Base-by-base conservation (phyloP, 2,113 vertebrate genomes). In the Sphyrna mokarran region DNA sequence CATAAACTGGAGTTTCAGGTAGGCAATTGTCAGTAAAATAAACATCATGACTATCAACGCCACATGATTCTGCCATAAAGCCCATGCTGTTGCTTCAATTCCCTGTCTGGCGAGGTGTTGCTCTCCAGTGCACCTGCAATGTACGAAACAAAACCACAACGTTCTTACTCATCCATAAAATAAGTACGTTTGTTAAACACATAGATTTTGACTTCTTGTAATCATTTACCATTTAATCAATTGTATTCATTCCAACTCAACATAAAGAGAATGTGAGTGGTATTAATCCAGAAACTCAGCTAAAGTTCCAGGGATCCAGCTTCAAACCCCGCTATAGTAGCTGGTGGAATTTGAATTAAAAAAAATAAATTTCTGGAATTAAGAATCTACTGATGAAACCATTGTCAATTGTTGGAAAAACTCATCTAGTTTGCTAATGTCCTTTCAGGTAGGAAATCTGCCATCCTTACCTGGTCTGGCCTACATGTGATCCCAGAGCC, bases 61-160 rank as follows among this genome's bases (percentile, higher is more conserved):
- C 23, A 95, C 3, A 23, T 95, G 68, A 72, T 95, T 95, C 40
- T 95, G 22, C 94, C 94, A 95, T 37, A 95, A 72, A 23, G 40
- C 40, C 94, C 94, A 95, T 48, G 4, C 37, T 18, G 37, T 29
- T 95, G 4, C 22, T 48, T 72, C 69, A 95, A 95, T 72, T 33
- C 94, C 94, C 72, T 95, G 94, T 16, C 3, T 70, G 18, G 18
- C 3, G 72, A 95, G 94, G 43, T 33, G 76, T 54, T 95, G 68
- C 29, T 95, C 94, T 72, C 94, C 94, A 18, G 94, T 72, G 11
- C 94, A 95, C 13, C 94, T 95, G 76, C 23, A 95, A 95, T 1
- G 33, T 11, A 90, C 87, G 61, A 83, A 29, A 3, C 48, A 54
- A 10, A 11, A 33, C 29, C 26, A 95, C 40, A 40, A 43, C 26